Evolutionary conservation across 2,797 vertebrate genomes (phyloP).

Genomic region (Myotis vivesi): DNA sequence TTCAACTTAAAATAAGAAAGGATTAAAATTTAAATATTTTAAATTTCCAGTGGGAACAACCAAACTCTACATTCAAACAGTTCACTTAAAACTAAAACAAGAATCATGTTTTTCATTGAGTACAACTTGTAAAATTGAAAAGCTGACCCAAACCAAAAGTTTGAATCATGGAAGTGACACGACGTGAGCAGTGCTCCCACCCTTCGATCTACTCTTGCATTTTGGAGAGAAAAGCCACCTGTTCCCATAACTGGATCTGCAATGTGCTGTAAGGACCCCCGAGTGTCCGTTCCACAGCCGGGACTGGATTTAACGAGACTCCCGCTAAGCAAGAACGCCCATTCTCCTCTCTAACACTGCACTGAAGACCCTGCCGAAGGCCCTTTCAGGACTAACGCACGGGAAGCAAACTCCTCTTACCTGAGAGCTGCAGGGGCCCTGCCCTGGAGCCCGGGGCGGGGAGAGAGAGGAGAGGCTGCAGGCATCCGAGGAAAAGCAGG

Average conservation of each 20-base stretch:
- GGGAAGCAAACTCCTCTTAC: slow-evolving; percentile 75
- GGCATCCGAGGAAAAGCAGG: slow-evolving; percentile 75
- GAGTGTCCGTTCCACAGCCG: neutral
- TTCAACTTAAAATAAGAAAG: neutral
- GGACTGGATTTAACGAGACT: neutral
- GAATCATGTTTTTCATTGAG: neutral
- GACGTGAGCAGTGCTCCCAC: neutral
- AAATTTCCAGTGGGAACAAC: neutral
- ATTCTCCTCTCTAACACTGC: neutral
- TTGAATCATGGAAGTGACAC: neutral
- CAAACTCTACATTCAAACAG: neutral
- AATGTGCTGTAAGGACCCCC: neutral
- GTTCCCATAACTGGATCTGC: neutral
- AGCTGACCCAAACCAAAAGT: neutral
- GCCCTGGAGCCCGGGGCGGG: slow-evolving; percentile 70
- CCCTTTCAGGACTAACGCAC: neutral
- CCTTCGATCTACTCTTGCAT: neutral
- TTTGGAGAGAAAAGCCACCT: neutral
- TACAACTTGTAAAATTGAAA: neutral
- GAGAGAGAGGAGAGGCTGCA: slow-evolving; percentile 70
- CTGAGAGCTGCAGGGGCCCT: slow-evolving; percentile 75
- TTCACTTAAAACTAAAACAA: neutral
- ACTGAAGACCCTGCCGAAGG: neutral
- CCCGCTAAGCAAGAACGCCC: neutral
- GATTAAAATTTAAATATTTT: neutral